Evolutionary conservation across 2,797 vertebrate genomes (phyloP).

Genomic region (Mareca strepera): DNA sequence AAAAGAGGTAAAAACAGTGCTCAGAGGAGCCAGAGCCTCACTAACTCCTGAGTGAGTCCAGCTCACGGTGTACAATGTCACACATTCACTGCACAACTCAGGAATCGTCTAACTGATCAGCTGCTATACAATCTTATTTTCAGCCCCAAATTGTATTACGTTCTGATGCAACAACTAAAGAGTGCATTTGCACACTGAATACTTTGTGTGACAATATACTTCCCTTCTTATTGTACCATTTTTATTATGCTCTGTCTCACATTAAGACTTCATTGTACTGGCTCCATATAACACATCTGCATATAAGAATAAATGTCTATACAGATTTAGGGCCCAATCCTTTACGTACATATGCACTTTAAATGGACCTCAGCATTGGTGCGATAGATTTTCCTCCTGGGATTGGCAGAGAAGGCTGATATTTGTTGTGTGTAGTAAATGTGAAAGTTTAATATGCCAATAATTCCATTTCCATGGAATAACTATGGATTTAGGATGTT

Average conservation of each 20-base stretch:
- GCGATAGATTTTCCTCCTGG: slow-evolving; percentile 1
- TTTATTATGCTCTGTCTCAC: neutral
- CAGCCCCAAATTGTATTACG: neutral
- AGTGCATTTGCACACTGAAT: neutral
- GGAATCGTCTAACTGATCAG: neutral
- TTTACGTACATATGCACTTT: neutral
- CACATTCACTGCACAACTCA: neutral
- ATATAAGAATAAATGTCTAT: neutral
- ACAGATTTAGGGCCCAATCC: slow-evolving; percentile 42
- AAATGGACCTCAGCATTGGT: neutral
- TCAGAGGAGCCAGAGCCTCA: neutral
- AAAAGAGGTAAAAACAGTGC: neutral
- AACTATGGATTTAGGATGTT: slow-evolving; percentile 38
- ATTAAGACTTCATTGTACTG: neutral
- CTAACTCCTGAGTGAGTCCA: neutral
- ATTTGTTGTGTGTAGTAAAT: slow-evolving; percentile 10
- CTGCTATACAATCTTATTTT: neutral
- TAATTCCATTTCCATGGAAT: slow-evolving; percentile 56
- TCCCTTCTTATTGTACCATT: neutral
- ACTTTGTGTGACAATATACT: neutral
- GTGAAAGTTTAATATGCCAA: slow-evolving; percentile 46
- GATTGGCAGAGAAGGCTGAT: neutral
- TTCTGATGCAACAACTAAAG: neutral
- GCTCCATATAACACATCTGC: neutral
- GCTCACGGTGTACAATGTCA: neutral